Conservation (phyloP, 92 coral and sea anemone genomes). For the Parazoanthus swiftii region DNA sequence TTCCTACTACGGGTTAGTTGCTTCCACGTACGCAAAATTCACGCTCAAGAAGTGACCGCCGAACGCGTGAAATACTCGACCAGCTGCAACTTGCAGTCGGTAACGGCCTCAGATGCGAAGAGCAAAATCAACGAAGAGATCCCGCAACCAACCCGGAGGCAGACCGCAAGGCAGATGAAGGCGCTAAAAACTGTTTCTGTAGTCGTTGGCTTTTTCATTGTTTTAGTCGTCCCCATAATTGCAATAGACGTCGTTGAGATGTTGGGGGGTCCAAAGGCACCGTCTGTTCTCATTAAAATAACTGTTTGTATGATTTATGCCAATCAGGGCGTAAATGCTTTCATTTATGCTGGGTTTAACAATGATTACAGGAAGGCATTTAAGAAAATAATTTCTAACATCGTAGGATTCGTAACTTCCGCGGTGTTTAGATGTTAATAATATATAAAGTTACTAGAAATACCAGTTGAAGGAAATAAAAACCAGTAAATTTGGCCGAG, state of each 20-base stretch:
- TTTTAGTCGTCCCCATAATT: constrained; percentile 69
- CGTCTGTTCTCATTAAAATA: constrained; percentile 42
- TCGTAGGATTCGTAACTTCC: constrained; percentile 3
- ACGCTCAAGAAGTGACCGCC: constrained; percentile 61
- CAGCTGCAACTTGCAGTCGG: not conserved
- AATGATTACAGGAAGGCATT: constrained; percentile 67
- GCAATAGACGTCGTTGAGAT: constrained; percentile 66
- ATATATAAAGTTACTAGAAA: not conserved
- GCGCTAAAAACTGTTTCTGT: constrained; percentile 66
- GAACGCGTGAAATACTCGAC: not conserved
- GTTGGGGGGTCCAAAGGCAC: constrained; percentile 56
- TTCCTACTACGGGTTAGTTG: constrained; percentile 74
- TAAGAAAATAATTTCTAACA: constrained; percentile 48
- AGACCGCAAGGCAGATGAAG: constrained; percentile 50
- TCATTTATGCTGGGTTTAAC: constrained; percentile 79
- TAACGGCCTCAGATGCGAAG: constrained; percentile 1
- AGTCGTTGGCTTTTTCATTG: constrained; percentile 69
- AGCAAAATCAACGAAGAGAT: not conserved
- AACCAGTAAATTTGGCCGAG: too few relatives aligned
- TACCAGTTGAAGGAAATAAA: too few relatives aligned
- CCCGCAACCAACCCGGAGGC: not conserved
- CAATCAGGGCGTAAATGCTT: constrained; percentile 72
- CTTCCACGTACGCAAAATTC: constrained; percentile 54
- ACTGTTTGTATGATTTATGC: constrained; percentile 81
- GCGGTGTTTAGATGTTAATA: not conserved